phyloP scores from a whole-genome alignment of 2,888 invertebrate species.

The Epiblema foenella region DNA sequence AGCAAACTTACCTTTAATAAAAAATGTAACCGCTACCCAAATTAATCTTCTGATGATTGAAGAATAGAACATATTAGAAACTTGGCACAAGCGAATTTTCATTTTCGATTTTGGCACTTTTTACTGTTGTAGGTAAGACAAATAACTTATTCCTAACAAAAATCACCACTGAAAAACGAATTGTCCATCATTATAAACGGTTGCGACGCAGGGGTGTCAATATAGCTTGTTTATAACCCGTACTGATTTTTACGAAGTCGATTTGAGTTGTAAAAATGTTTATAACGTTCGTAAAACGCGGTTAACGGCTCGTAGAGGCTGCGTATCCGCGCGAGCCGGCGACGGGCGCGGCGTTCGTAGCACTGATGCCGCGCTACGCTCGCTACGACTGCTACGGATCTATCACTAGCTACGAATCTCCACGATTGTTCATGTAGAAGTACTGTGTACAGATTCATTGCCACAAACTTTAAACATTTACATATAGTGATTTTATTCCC shows the following conservation, averaged over 20 bases:
- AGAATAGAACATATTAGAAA: conserved; percentile 57
- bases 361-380: conserved; percentile 61
- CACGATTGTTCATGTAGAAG: conserved; percentile 29
- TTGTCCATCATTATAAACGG: background rate
- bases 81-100: conserved; percentile 45
- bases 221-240: conserved; percentile 39
- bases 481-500: conserved; percentile 31
- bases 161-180: background rate
- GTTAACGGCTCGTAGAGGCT: conserved; percentile 71
- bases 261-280: conserved; percentile 53
- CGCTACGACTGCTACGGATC: conserved; percentile 48
- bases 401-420: conserved; percentile 50
- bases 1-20: conserved; percentile 66
- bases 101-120: conserved; percentile 49
- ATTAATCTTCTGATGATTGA: conserved; percentile 59
- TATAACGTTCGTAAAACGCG: conserved; percentile 69
- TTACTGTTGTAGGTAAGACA: conserved; percentile 39
- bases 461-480: conserved; percentile 22
- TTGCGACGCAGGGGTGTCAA: conserved; percentile 8
- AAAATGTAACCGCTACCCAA: conserved; percentile 66
- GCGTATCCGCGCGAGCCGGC: conserved; percentile 61
- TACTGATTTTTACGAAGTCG: conserved; percentile 42
- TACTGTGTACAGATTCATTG: conserved; percentile 10
- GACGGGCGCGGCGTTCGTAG: conserved; percentile 66
- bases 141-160: conserved; percentile 14